phyloP scores from a whole-genome alignment of 2,113 vertebrate species.

The Nothobranchius furzeri region DNA sequence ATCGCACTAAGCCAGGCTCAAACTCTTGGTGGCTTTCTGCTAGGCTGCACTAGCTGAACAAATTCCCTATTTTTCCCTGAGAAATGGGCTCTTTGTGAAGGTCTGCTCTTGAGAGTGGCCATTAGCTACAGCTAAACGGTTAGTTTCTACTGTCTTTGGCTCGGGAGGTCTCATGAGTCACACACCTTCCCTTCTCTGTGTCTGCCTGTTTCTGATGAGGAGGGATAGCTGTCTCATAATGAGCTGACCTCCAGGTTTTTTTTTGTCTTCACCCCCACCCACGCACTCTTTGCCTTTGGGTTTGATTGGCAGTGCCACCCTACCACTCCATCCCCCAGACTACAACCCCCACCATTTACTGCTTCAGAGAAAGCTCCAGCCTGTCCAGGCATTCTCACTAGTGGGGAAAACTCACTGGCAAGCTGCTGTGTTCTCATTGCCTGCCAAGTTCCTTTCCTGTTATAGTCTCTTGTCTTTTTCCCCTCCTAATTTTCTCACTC shows the following conservation, averaged over 20 bases:
- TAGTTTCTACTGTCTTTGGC: neutral
- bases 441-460: constrained; percentile 64
- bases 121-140: constrained; percentile 8
- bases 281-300: constrained; percentile 29
- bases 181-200: constrained; percentile 22
- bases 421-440: constrained; percentile 60
- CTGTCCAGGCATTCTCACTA: constrained; percentile 70
- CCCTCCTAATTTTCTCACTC: constrained; percentile 45
- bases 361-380: constrained; percentile 63
- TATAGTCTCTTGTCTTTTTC: constrained; percentile 53
- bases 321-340: constrained; percentile 54
- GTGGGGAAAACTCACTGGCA: constrained; percentile 61
- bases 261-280: constrained; percentile 1
- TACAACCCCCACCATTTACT: constrained; percentile 62
- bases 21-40: constrained; percentile 23
- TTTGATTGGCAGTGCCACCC: constrained; percentile 56
- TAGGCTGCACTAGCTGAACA: constrained; percentile 36
- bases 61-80: constrained; percentile 40
- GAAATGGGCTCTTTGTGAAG: constrained; percentile 21
- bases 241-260: constrained; percentile 32
- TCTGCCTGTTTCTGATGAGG: constrained; percentile 44
- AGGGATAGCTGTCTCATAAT: constrained; percentile 42
- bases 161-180: constrained; percentile 20
- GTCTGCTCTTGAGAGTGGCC: neutral
- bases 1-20: constrained; percentile 23